Percentiles rank a stretch among this genome's conserved stretches.
Conservation (phyloP, 2,888 invertebrate genomes). For the Rhagonycha lutea region DNA sequence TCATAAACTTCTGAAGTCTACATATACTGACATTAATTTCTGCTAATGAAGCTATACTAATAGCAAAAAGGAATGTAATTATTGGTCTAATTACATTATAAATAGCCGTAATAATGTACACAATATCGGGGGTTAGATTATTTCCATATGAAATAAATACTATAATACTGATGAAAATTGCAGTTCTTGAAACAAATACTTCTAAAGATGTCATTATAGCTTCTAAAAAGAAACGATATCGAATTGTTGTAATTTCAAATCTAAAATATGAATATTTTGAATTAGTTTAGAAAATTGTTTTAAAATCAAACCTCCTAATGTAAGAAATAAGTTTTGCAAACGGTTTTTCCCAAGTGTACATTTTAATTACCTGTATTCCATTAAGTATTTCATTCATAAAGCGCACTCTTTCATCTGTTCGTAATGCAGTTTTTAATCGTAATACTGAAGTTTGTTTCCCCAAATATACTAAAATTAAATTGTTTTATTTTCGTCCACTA, state of each 20-base stretch:
- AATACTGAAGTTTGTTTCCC: constrained; percentile 51
- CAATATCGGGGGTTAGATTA: constrained; percentile 78
- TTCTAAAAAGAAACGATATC: constrained; percentile 73
- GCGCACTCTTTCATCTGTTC: constrained; percentile 69
- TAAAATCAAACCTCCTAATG: constrained; percentile 63
- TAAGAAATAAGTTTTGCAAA: constrained; percentile 81
- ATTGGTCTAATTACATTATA: constrained; percentile 86
- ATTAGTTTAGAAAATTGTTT: neutral
- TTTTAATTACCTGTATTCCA: constrained; percentile 90
- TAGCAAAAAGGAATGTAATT: constrained; percentile 92
- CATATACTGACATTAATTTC: constrained; percentile 78
- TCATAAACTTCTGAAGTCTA: constrained; percentile 66
- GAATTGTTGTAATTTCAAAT: constrained; percentile 73
- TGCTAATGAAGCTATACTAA: constrained; percentile 79
- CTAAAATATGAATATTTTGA: constrained; percentile 51
- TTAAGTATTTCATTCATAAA: constrained; percentile 73
- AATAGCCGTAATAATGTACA: constrained; percentile 87
- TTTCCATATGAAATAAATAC: constrained; percentile 74
- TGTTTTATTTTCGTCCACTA: too few relatives aligned
- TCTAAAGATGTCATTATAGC: constrained; percentile 81
- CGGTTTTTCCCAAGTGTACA: constrained; percentile 95
- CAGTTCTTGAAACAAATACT: constrained; percentile 85
- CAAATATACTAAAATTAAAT: constrained; percentile 43
- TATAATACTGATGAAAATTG: constrained; percentile 83
- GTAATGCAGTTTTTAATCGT: constrained; percentile 59